Conservation (phyloP, 1,140 invertebrate species). For the Drosophila sucinea region DNA sequence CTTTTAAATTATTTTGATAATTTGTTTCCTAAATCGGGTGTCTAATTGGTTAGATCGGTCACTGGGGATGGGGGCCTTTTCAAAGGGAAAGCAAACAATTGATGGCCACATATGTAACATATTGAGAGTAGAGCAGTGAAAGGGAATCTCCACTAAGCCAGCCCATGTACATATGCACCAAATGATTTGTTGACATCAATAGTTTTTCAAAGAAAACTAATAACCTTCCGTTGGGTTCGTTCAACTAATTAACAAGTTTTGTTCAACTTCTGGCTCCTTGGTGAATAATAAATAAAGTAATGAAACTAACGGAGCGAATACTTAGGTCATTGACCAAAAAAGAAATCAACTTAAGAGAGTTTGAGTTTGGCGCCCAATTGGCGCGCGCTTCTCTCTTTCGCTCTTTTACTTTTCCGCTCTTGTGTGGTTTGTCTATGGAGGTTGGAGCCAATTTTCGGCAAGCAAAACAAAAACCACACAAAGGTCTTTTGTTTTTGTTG, state of each 20-base stretch:
- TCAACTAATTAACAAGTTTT: background rate
- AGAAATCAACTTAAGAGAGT: conserved; percentile 61
- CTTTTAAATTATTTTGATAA: too few species aligned
- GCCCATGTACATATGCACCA: too few species aligned
- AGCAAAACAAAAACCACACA: conserved; percentile 30
- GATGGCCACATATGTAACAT: too few species aligned
- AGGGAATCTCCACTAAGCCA: too few species aligned
- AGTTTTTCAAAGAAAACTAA: conserved; percentile 15
- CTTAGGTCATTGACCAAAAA: conserved; percentile 81
- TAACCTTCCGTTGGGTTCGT: background rate
- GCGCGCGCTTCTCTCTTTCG: conserved; percentile 23
- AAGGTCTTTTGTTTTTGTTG: conserved; percentile 33
- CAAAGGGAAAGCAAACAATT: too few species aligned
- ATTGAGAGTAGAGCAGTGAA: too few species aligned
- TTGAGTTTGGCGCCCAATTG: conserved; percentile 25
- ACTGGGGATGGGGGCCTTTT: too few species aligned
- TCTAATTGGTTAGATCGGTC: too few species aligned
- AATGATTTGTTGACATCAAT: conserved; percentile 2
- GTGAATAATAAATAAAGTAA: conserved; percentile 22
- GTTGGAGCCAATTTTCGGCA: conserved; percentile 20
- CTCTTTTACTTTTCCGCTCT: conserved; percentile 10
- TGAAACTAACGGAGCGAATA: conserved; percentile 66
- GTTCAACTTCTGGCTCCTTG: conserved; percentile 8
- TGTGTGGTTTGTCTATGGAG: background rate
- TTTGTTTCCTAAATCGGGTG: too few species aligned